Conservation (phyloP, 2,113 vertebrate species). For the Anoura caudifer region DNA sequence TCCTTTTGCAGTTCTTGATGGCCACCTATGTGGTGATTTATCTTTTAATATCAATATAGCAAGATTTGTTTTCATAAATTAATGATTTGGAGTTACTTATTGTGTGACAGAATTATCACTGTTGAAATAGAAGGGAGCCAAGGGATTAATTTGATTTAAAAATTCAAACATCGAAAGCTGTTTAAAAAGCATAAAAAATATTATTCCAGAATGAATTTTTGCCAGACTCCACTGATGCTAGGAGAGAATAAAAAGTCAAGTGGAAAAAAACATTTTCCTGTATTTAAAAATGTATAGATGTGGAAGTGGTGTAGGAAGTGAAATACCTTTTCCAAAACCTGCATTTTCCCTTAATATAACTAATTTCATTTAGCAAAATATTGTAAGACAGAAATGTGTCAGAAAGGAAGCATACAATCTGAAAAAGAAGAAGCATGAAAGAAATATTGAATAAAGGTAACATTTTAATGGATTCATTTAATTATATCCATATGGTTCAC, state of each 20-base stretch:
- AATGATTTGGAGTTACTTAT: conserved; percentile 1
- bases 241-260: conserved; percentile 32
- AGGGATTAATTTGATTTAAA: conserved; percentile 55
- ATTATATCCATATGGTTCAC: background rate
- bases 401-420: background rate
- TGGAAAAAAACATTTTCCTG: background rate
- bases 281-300: background rate
- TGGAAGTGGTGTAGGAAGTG: background rate
- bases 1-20: conserved; percentile 32
- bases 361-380: conserved; percentile 2
- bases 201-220: conserved; percentile 49
- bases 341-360: background rate
- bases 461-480: background rate
- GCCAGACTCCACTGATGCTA: background rate
- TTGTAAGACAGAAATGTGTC: background rate
- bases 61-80: conserved; percentile 57
- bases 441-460: background rate
- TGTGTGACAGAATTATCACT: background rate
- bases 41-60: conserved; percentile 17
- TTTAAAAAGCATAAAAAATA: conserved; percentile 52
- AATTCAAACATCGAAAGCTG: conserved; percentile 45
- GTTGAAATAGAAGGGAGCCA: background rate
- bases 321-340: background rate
- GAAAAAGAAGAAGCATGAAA: background rate
- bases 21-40: background rate